Evolutionary conservation across 2,797 vertebrate genomes (phyloP), one percentile per base, ranked within the genome.

Genomic region (Austrolebias charrua): DNA sequence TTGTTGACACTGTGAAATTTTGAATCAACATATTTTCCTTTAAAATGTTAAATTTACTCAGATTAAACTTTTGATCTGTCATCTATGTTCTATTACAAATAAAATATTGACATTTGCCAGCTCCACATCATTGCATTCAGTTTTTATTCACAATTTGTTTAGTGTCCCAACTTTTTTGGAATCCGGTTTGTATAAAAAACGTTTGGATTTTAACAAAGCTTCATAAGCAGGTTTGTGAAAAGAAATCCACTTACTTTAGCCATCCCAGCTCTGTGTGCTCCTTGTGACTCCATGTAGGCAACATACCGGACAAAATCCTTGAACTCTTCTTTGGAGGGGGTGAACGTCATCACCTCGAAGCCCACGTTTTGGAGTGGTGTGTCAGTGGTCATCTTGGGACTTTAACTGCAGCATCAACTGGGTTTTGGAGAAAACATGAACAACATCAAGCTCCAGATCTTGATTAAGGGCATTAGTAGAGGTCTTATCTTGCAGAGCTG

Each of bases 241-340:
- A 44, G 58, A 2, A 24, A 16, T 6, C 10, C 0, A 56, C 89
- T 89, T 80, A 95, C 96, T 93, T 96, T 98, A 54, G 95, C 96
- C 75, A 98, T 93, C 7, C 97, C 97, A 62, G 96, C 95, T 62
- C 92, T 92, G 81, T 98, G 97, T 7, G 97, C 96, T 61, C 96
- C 97, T 86, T 95, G 95, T 24, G 95, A 94, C 87, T 98, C 97
- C 86, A 98, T 96, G 57, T 95, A 96, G 38, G 94, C 95, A 16
- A 98, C 90, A 75, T 98, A 98, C 0, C 94, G 92, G 71, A 87
- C 94, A 85, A 98, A 98, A 87, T 97, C 94, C 63, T 90, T 93
- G 81, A 98, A 98, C 78, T 98, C 94, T 60, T 96, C 96, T 87
- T 93, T 93, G 18, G 94, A 96, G 1, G 97, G 97, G 54, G 89